Base-by-base conservation (phyloP, 2,113 vertebrate genomes). In the Seriola dumerili region DNA sequence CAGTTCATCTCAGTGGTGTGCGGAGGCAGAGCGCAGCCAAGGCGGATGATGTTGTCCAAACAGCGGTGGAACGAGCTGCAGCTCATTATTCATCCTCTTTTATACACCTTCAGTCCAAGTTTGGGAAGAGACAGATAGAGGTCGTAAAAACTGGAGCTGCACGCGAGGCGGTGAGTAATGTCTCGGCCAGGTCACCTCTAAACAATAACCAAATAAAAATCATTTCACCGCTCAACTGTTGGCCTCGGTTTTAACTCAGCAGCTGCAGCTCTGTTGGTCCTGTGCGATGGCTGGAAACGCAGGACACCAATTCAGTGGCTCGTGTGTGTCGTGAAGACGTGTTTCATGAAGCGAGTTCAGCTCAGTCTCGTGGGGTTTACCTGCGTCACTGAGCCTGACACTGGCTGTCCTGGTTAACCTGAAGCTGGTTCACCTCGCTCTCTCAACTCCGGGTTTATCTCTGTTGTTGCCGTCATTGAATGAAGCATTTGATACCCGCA, bases 1-100 rank as follows among this genome's bases (percentile, higher is more conserved):
- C 14, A 5, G 13, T 4, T 12, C 44, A 16, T 50, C 19, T 50
- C 48, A 50, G 3, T 52, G 58, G 44, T 36, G 29, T 48, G 44
- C 16, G 59, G 23, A 58, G 19, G 14, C 61, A 59, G 78, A 67
- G 63, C 50, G 63, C 54, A 81, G 71, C 71, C 71, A 52, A 9
- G 52, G 42, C n/a, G 25, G 21, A 48, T 44, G 17, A n/a, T 12
- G 7, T 54, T 50, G 61, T 67, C 29, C 17, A 64, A 44, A 80
- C 40, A 32, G 6, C 6, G 1, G 34, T 12, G 25, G 21, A 21
- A 63, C 34, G 21, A 8, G 6, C 71, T 12, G n/a, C 25, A 42
- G 40, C 40, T 36, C 78, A 50, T 72, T 63, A 57, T 65, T 64
- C 29, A 55, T 36, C 5, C n/a, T 50, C 42, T 50, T 9, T 44